These are phyloP conservation scores for Acanthaster planci DNA, from an alignment of 35 echinoderm and acorn worm species.

Conservation along the genomic window DNA sequence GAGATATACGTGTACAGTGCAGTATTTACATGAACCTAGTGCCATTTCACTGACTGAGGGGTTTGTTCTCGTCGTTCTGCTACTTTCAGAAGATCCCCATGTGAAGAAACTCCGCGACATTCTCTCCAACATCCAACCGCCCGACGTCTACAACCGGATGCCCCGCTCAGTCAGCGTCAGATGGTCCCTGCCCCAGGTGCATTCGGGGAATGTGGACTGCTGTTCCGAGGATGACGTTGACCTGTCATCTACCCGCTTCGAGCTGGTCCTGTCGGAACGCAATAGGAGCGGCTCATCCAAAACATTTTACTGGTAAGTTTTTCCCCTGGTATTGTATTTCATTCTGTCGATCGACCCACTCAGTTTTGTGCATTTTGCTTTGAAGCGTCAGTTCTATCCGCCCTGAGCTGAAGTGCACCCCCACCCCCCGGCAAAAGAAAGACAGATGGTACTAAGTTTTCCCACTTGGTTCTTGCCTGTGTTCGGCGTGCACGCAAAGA, in stretches of 20 bases:
- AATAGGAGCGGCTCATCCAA: constrained; percentile 54
- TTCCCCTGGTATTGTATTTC: too few relatives aligned
- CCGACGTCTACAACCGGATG: constrained; percentile 69
- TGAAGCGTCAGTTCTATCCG: too few relatives aligned
- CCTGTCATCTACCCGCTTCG: constrained; percentile 55
- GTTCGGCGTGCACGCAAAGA: too few relatives aligned
- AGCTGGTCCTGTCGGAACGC: constrained; percentile 66
- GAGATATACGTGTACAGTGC: too few relatives aligned
- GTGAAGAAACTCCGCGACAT: constrained; percentile 66
- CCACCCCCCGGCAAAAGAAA: too few relatives aligned
- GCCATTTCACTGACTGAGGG: background rate
- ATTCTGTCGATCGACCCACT: too few relatives aligned
- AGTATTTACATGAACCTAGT: too few relatives aligned
- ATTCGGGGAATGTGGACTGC: constrained; percentile 43
- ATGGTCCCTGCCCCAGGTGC: constrained; percentile 67
- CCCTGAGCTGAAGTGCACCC: too few relatives aligned
- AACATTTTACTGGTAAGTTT: constrained; percentile 75
- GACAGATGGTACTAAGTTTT: too few relatives aligned
- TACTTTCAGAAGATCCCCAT: constrained; percentile 65
- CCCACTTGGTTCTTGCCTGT: too few relatives aligned
- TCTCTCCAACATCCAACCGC: constrained; percentile 74
- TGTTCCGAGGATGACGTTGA: constrained; percentile 39
- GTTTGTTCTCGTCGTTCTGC: constrained; percentile 13
- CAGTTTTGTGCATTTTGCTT: too few relatives aligned
- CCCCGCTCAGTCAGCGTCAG: constrained; percentile 58